These are phyloP conservation scores for Batillaria attramentaria DNA, from an alignment of 1,140 invertebrate genomes.

Conservation along the genomic window DNA sequence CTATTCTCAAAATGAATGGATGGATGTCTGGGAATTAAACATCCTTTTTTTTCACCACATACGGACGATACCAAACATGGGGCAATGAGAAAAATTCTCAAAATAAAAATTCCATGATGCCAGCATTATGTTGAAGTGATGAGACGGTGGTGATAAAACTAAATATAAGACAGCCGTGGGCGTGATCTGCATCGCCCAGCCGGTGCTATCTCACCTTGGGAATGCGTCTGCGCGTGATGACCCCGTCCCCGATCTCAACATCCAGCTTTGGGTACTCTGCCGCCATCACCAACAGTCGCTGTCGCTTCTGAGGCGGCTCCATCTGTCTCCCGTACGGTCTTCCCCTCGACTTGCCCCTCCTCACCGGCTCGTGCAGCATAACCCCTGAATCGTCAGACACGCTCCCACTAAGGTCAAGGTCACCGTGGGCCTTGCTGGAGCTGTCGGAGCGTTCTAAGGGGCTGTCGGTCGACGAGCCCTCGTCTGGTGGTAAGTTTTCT, in stretches of 20 bases:
- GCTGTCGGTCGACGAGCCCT: not conserved
- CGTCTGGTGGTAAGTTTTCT: not conserved
- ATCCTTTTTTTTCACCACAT: too few species aligned
- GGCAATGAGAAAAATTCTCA: too few species aligned
- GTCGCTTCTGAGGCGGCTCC: constrained; percentile 36
- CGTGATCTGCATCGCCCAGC: too few species aligned
- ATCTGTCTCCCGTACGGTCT: not conserved
- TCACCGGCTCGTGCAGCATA: constrained; percentile 23
- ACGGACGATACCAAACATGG: too few species aligned
- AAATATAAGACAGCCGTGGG: too few species aligned
- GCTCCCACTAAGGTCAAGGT: constrained; percentile 9
- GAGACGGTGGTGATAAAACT: too few species aligned
- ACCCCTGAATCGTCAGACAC: constrained; percentile 34
- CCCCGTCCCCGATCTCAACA: constrained; percentile 46
- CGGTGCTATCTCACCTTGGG: constrained; percentile 46
- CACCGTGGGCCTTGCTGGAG: not conserved
- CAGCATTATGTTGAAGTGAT: too few species aligned
- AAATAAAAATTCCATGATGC: too few species aligned
- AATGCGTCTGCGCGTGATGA: constrained; percentile 47
- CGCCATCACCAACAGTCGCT: constrained; percentile 19
- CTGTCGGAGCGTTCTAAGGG: not conserved
- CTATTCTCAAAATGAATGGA: too few species aligned
- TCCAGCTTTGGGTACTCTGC: constrained; percentile 19
- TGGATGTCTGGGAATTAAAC: too few species aligned
- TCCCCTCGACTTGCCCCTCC: not conserved